Evolutionary conservation across 2,797 vertebrate species (phyloP), one percentile per base, ranked within the genome.

Genomic region (Coendou prehensilis): DNA sequence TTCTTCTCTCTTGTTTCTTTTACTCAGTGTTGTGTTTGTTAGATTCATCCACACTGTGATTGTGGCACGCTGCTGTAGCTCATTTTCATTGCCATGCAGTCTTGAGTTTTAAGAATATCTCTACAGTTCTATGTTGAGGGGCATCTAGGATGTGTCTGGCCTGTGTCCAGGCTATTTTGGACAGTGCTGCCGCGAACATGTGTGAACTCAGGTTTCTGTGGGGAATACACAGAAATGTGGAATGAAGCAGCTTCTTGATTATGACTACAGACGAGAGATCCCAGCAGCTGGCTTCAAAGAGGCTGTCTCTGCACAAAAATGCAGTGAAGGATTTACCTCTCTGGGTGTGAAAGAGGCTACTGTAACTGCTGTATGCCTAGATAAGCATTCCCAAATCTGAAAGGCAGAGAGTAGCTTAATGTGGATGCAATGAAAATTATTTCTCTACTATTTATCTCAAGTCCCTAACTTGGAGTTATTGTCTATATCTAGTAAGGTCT

Each of bases 281-380:
- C 76, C 57, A 91, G 90, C 57, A 69, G 26, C 37, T 63, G 61
- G 28, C 67, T 78, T 94, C 50, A 41, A 20, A 30, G 41, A 91
- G 47, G n/a, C 59, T 47, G 41, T 89, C 11, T 88, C 71, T 64
- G 22, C n/a, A 93, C 50, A 89, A 82, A 88, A 95, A n/a, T 47
- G 23, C 23, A 80, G 33, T 28, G 13, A 76, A 84, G 22, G 82
- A 87, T 57, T 91, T 69, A 69, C 37, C 67, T 33, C 75, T 81
- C 8, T 17, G 79, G 69, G 59, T 82, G 9, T 64, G 81, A 78
- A 67, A 94, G 61, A 71, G 41, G 18, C 23, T 52, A 33, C n/a
- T 4, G 3, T 15, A 47, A 23, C 75, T 20, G 41, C 33, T 33
- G 2, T 45, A 18, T 84, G 56, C 47, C 81, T 57, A 85, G 64